These are phyloP conservation scores for Parazoanthus darwini DNA, from an alignment of 92 coral and sea anemone species.

Conservation along the genomic window DNA sequence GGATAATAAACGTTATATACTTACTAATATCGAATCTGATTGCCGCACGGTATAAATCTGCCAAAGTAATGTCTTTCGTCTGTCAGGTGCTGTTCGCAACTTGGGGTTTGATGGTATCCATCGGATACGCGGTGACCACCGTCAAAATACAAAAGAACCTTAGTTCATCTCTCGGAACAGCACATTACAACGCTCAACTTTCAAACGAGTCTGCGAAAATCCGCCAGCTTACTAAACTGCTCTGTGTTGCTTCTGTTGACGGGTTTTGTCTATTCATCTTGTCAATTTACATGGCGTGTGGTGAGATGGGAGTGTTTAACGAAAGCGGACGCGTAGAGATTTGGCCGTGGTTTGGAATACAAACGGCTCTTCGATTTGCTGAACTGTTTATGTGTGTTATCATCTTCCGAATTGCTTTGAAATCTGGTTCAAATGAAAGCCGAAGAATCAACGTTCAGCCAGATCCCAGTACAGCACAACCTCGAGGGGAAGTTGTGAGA, in stretches of 20 bases:
- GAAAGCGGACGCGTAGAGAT: too few species aligned
- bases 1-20: conserved; percentile 49
- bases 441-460: background rate
- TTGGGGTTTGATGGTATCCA: conserved; percentile 68
- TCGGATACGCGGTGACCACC: conserved; percentile 53
- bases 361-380: conserved; percentile 51
- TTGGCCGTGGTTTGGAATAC: conserved; percentile 57
- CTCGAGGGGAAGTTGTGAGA: too few species aligned
- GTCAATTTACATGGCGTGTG: background rate
- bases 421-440: background rate
- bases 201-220: conserved; percentile 53
- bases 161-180: background rate
- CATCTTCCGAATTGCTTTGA: conserved; percentile 16
- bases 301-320: conserved; percentile 41
- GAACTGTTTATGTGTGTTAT: conserved; percentile 59
- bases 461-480: too few species aligned
- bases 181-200: conserved; percentile 29
- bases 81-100: conserved; percentile 68
- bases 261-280: conserved; percentile 53
- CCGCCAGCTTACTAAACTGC: conserved; percentile 33
- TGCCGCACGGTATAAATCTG: conserved; percentile 36
- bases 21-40: conserved; percentile 53
- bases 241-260: conserved; percentile 48
- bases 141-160: conserved; percentile 58
- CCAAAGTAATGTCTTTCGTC: conserved; percentile 51